Conservation (phyloP, 2,797 vertebrate genomes). For the Pangasius larnaudii region DNA sequence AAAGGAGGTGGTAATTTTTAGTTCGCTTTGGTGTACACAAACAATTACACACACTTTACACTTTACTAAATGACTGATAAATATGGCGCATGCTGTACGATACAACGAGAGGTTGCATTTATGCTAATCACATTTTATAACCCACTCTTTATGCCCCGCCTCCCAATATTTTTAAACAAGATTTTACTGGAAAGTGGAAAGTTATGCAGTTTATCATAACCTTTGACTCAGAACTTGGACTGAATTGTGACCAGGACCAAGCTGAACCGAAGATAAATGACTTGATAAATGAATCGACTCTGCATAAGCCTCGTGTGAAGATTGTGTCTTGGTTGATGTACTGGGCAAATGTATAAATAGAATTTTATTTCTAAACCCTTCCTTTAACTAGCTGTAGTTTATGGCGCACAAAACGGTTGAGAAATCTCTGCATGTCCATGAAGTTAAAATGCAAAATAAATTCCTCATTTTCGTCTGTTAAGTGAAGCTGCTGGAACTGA, state of each 20-base stretch:
- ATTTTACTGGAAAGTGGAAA: background rate
- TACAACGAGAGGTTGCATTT: background rate
- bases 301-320: background rate
- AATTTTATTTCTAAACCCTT: background rate
- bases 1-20: too few relatives aligned
- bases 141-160: background rate
- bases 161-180: background rate
- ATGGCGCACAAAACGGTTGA: background rate
- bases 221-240: background rate
- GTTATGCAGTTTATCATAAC: background rate
- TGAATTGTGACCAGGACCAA: background rate
- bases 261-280: background rate
- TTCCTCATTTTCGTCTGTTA: conserved; percentile 7
- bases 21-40: background rate
- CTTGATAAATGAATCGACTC: background rate
- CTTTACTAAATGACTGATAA: background rate
- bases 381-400: background rate
- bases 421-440: conserved; percentile 4
- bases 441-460: conserved; percentile 18
- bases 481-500: conserved; percentile 1
- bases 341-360: background rate
- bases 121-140: background rate
- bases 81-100: background rate
- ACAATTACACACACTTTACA: background rate
- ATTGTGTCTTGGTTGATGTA: background rate